A percentile compares a stretch with the other conserved stretches of the same genome.
These are phyloP conservation scores for Propithecus perrieri DNA, from an alignment of 2,797 vertebrate species.

Conservation along the genomic window DNA sequence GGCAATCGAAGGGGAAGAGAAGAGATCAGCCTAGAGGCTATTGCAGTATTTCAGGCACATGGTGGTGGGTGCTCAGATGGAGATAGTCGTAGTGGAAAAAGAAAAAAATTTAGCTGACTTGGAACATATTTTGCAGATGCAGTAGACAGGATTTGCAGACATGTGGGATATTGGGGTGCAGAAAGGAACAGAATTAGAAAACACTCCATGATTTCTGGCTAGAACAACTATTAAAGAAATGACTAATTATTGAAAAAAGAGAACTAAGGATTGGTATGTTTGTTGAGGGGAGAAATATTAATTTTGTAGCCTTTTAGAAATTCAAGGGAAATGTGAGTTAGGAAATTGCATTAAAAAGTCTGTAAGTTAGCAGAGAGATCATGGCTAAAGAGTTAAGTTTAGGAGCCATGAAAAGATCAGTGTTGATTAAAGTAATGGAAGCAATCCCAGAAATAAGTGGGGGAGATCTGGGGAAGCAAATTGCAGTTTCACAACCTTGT, in stretches of 20 bases:
- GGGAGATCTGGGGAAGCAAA: neutral
- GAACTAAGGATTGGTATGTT: neutral
- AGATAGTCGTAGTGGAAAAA: neutral
- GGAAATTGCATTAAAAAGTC: neutral
- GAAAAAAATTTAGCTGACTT: neutral
- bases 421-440: neutral
- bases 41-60: neutral
- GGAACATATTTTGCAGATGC: neutral
- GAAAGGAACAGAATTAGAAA: neutral
- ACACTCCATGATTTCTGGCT: neutral
- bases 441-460: neutral
- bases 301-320: conserved; percentile 1
- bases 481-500: neutral
- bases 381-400: neutral
- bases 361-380: neutral
- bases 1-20: neutral
- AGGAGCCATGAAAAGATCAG: neutral
- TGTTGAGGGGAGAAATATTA: neutral
- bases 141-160: neutral
- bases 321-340: neutral
- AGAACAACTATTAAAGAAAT: neutral
- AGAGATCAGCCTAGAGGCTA: neutral
- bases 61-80: neutral
- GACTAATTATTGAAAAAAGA: neutral
- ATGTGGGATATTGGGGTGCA: neutral